phyloP scores from a whole-genome alignment of 2,888 invertebrate species.

The Pristionchus maxplancki region DNA sequence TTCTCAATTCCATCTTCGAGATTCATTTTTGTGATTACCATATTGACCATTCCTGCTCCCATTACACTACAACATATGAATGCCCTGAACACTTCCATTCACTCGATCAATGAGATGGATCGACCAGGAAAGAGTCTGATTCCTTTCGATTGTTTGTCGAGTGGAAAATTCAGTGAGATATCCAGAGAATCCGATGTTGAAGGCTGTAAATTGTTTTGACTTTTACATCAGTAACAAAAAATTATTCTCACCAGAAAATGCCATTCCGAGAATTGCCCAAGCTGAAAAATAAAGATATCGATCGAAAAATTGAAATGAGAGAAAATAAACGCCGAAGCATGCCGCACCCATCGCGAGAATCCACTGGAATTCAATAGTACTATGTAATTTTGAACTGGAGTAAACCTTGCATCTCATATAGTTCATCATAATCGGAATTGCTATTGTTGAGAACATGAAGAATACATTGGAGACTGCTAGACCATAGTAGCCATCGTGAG shows the following conservation, averaged over 20 bases:
- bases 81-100: not conserved
- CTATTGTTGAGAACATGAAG: not conserved
- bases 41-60: not conserved
- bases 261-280: conserved; percentile 21
- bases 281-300: conserved; percentile 2
- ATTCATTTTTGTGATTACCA: not conserved
- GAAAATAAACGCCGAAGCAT: not conserved
- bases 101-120: not conserved
- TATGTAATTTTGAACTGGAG: not conserved
- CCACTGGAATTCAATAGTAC: not conserved
- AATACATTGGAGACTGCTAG: conserved; percentile 9
- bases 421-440: not conserved
- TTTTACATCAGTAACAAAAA: not conserved
- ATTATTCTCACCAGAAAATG: not conserved
- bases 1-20: not conserved
- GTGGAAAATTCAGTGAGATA: conserved; percentile 35
- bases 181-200: conserved; percentile 22
- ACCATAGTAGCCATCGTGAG: conserved; percentile 25
- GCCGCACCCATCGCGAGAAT: not conserved
- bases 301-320: conserved; percentile 14
- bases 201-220: not conserved
- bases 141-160: not conserved
- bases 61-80: conserved; percentile 9
- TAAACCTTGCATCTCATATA: conserved; percentile 19
- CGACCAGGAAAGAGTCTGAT: conserved; percentile 13